Evolutionary conservation across 2,888 invertebrate species (phyloP), one percentile per base, ranked within the genome.

Genomic region (Leucania comma): DNA sequence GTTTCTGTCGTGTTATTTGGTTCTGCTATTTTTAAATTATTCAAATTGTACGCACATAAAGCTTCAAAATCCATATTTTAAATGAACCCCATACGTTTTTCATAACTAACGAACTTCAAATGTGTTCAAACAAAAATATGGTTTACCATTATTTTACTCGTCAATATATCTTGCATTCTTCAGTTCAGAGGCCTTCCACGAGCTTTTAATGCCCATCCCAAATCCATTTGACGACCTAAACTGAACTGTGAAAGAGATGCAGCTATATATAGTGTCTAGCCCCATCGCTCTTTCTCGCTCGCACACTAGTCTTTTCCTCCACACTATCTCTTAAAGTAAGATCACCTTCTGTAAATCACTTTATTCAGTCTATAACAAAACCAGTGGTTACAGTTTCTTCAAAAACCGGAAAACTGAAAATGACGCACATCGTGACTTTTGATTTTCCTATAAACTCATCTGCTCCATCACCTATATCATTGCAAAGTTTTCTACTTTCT

Each of bases 21-120:
- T 56, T 38, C 50, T 76, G 51, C 51, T 68, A 61, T 71, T 71
- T 72, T 65, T 62, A 48, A 24, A 59, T 68, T 70, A 76, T 70
- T 70, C 62, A 78, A 67, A 77, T 63, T 22, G 12, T 56, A 22
- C 0, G 26, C 24, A 42, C 51, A 29, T 66, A 53, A 76, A 38
- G 35, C n/a, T 66, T 62, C 60, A 20, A 53, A 53, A 60, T 48
- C 29, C 51, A 60, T 81, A 80, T 68, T 76, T 81, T 46, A 51
- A 51, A 57, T 54, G 56, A 29, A 59, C 26, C 38, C 54, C 54
- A 48, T 26, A 20, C 35, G 24, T 32, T 67, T 73, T 51, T 63
- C 26, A 38, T 24, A 46, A 50, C 17, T 80, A 75, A 75, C 59
- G 54, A 80, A 46, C 58, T 74, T 48, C 5, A 38, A 59, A 38